Evolutionary conservation across 2,888 invertebrate species (phyloP).

Genomic region (Myopa tessellatipennis): DNA sequence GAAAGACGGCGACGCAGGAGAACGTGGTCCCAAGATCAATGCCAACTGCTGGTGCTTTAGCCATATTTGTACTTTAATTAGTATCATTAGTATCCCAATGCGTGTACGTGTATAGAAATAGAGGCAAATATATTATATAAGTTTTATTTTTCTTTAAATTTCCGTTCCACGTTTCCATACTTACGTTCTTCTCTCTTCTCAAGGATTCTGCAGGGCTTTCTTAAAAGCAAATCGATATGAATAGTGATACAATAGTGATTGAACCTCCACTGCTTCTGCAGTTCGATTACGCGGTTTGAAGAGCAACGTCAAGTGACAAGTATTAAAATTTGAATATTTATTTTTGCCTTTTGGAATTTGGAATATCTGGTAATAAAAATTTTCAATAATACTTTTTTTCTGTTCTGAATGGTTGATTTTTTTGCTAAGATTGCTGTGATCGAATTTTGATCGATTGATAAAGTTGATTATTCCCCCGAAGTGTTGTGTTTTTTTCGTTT

Average conservation of each 20-base stretch:
- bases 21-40: constrained; percentile 93
- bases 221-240: constrained; percentile 65
- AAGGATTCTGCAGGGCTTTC: background rate
- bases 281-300: constrained; percentile 44
- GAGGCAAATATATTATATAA: constrained; percentile 20
- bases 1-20: constrained; percentile 93
- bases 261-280: constrained; percentile 67
- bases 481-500: too few relatives aligned
- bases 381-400: constrained; percentile 1
- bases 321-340: too few relatives aligned
- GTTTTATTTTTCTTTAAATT: background rate
- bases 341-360: too few relatives aligned
- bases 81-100: background rate
- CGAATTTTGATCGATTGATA: constrained; percentile 1
- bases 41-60: constrained; percentile 65
- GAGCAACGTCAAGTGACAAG: too few relatives aligned
- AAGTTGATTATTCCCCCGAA: too few relatives aligned
- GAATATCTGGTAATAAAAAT: background rate
- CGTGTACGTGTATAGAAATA: constrained; percentile 2
- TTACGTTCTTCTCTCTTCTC: background rate
- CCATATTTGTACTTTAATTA: constrained; percentile 62
- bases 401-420: constrained; percentile 22
- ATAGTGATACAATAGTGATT: constrained; percentile 66
- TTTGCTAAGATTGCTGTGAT: constrained; percentile 27
- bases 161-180: background rate